Percentiles rank a stretch among this genome's conserved stretches.
phyloP scores from a whole-genome alignment of 2,113 vertebrate species.

The Bos taurus region ARS-UCD2.0 NC_037343.1:6825001-6825500 shows the following conservation, averaged over 20 bases:
- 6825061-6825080: background rate
- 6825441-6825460: background rate
- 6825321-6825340: background rate
- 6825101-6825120: background rate
- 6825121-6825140: background rate
- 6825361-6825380: background rate
- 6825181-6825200: background rate
- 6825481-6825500: background rate
- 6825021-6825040: background rate
- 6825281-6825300: background rate
- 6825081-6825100: background rate
- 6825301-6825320: background rate
- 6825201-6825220: background rate
- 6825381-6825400: background rate
- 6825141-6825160: too few species aligned
- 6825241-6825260: background rate
- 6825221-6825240: background rate
- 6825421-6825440: background rate
- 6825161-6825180: background rate
- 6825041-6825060: background rate
- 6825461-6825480: background rate
- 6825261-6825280: background rate
- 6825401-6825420: accelerated
- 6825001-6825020: background rate
- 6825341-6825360: background rate